A percentile compares a stretch with the other conserved stretches of the same genome.
These are phyloP conservation scores for Amblyornis subalaris DNA, from an alignment of 2,113 vertebrate species.

Conservation along the genomic window DNA sequence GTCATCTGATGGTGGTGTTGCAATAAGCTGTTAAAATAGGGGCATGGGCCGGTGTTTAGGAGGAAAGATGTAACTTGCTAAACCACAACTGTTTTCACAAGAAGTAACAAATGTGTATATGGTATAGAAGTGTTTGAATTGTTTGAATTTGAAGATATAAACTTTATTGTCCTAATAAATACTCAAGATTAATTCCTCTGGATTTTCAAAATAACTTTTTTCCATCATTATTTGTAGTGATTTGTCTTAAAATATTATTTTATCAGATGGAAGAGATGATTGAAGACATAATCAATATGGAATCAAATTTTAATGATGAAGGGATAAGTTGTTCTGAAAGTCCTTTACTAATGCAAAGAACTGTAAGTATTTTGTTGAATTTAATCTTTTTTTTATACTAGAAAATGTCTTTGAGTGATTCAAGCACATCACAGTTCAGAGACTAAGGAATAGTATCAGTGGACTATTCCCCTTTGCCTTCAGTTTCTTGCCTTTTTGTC, in stretches of 20 bases:
- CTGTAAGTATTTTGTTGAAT: conserved; percentile 78
- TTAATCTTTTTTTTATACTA: neutral
- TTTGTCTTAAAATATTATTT: conserved; percentile 49
- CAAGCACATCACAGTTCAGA: neutral
- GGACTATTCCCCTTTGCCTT: neutral
- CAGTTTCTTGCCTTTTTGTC: neutral
- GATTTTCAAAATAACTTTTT: neutral
- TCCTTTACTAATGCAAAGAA: conserved; percentile 86
- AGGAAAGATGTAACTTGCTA: neutral
- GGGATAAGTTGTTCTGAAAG: conserved; percentile 84
- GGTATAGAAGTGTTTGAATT: neutral
- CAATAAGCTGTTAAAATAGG: neutral
- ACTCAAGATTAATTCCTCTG: neutral
- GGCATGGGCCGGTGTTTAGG: neutral
- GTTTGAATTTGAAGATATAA: neutral
- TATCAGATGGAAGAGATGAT: conserved; percentile 90
- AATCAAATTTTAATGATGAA: conserved; percentile 90
- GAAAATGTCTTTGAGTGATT: neutral
- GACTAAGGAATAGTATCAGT: neutral
- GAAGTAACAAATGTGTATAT: neutral
- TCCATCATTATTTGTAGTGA: neutral
- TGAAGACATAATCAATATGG: conserved; percentile 90
- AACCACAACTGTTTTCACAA: neutral
- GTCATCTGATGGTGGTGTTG: neutral
- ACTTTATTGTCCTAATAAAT: neutral